These are phyloP conservation scores for Micrasema minimum DNA, from an alignment of 1,140 invertebrate genomes.

Conservation along the genomic window DNA sequence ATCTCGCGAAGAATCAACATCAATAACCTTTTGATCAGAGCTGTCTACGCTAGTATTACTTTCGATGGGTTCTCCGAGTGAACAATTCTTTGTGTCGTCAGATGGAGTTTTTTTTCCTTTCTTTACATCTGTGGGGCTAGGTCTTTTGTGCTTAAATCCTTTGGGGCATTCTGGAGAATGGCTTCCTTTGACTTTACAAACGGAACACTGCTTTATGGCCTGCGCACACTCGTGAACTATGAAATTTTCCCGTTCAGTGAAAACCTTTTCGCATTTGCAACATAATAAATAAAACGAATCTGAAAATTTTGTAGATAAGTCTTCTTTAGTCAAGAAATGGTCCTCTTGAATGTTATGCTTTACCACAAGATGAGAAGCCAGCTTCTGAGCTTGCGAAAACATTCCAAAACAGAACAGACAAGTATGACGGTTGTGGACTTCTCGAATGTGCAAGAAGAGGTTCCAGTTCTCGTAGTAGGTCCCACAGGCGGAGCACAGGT, in stretches of 20 bases:
- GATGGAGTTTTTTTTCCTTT: constrained; percentile 22
- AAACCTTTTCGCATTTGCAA: constrained; percentile 80
- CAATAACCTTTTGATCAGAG: constrained; percentile 28
- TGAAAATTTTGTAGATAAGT: constrained; percentile 72
- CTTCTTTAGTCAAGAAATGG: constrained; percentile 71
- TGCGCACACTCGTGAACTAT: constrained; percentile 74
- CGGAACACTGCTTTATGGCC: constrained; percentile 55
- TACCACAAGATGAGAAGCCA: constrained; percentile 77
- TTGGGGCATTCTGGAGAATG: constrained; percentile 46
- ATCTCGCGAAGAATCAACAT: constrained; percentile 1
- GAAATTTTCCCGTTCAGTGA: constrained; percentile 77
- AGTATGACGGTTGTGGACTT: constrained; percentile 79
- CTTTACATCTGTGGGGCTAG: constrained; percentile 13
- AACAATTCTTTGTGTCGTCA: constrained; percentile 5
- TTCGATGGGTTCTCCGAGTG: constrained; percentile 52
- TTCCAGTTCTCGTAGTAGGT: constrained; percentile 87
- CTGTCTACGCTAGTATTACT: constrained; percentile 58
- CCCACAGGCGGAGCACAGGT: constrained; percentile 79
- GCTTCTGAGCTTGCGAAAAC: constrained; percentile 80
- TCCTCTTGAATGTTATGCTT: constrained; percentile 79
- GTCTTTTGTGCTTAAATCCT: constrained; percentile 39
- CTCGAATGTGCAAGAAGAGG: constrained; percentile 82
- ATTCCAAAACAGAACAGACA: constrained; percentile 83
- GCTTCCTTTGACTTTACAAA: constrained; percentile 54
- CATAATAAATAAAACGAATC: constrained; percentile 80